phyloP scores from a whole-genome alignment of 2,888 invertebrate genomes.

The Cantharis nigra region DNA sequence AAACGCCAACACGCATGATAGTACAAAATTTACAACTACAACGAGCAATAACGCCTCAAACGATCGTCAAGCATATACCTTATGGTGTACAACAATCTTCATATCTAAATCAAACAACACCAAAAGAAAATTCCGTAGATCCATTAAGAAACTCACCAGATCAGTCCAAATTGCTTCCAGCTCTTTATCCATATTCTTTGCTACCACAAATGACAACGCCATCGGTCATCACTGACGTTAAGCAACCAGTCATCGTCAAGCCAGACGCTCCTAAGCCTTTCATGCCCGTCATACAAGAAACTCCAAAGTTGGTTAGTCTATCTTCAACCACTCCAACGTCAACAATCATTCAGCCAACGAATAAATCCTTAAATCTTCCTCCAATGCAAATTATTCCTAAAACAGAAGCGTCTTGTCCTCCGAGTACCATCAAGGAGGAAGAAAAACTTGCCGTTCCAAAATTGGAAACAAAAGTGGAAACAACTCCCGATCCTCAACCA shows the following conservation, averaged over 20 bases:
- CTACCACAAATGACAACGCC: not conserved
- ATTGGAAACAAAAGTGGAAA: not conserved
- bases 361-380: not conserved
- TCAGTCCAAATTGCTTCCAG: constrained; percentile 32
- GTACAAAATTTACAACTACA: constrained; percentile 36
- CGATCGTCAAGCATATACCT: constrained; percentile 8
- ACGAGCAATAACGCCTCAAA: constrained; percentile 11
- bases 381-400: not conserved
- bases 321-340: constrained; percentile 24
- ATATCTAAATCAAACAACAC: constrained; percentile 2
- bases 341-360: constrained; percentile 10
- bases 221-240: constrained; percentile 11
- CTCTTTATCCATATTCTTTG: constrained; percentile 14
- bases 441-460: not conserved
- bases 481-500: constrained; percentile 14
- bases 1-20: constrained; percentile 41
- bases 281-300: constrained; percentile 49
- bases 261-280: constrained; percentile 32
- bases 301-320: constrained; percentile 39
- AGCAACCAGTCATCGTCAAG: constrained; percentile 7
- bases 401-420: not conserved
- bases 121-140: constrained; percentile 20
- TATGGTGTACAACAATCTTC: not conserved
- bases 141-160: constrained; percentile 15
- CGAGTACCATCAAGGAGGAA: not conserved